phyloP scores from a whole-genome alignment of 2,888 invertebrate species.

The Rhingia rostrata region DNA sequence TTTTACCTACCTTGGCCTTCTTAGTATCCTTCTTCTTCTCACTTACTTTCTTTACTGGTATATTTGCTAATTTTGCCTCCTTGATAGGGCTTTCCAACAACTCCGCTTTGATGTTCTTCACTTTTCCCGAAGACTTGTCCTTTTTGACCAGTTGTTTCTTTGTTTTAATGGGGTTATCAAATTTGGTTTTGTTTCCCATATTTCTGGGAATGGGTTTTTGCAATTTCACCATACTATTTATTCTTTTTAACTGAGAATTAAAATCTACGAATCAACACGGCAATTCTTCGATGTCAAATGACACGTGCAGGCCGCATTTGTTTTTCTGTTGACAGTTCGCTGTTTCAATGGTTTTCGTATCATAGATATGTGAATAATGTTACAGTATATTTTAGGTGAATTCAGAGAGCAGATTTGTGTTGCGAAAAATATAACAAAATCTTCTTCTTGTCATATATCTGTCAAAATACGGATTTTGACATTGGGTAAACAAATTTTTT shows the following conservation, averaged over 20 bases:
- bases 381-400: background rate
- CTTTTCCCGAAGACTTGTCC: conserved; percentile 16
- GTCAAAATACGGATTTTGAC: no score
- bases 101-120: conserved; percentile 23
- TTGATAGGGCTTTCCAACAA: conserved; percentile 36
- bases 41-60: background rate
- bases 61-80: conserved; percentile 3
- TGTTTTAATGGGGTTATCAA: conserved; percentile 56
- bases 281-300: conserved; percentile 19
- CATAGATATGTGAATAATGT: background rate
- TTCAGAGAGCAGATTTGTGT: background rate
- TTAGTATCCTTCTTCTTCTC: background rate
- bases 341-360: conserved; percentile 3
- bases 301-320: conserved; percentile 53
- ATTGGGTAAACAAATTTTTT: no score
- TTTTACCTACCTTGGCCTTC: background rate
- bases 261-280: conserved; percentile 19
- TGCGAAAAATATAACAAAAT: no score
- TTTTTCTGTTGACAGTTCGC: conserved; percentile 35
- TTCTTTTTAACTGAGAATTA: background rate
- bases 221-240: conserved; percentile 43
- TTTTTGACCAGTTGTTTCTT: conserved; percentile 43
- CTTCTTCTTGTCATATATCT: no score
- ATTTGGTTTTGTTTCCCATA: conserved; percentile 43
- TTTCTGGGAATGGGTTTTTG: conserved; percentile 64